Conservation (phyloP, 2,113 vertebrate species). For the Chauna torquata region DNA sequence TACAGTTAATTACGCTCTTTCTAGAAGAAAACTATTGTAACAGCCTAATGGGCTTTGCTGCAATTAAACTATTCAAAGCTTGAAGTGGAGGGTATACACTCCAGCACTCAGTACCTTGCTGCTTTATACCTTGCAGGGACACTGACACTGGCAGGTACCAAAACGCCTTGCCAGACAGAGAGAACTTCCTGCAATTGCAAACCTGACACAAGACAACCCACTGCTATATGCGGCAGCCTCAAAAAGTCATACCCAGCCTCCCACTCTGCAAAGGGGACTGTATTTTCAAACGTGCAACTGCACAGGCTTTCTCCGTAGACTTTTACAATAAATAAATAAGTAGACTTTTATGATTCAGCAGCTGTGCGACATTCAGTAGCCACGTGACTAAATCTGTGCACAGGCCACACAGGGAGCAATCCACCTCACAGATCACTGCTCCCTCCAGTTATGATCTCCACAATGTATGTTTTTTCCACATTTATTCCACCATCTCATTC, state of each 20-base stretch:
- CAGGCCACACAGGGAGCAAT: not conserved
- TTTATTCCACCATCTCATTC: not conserved
- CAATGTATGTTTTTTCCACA: not conserved
- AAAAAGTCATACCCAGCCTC: accelerated
- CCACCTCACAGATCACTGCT: not conserved
- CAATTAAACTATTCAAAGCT: not conserved
- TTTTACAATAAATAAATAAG: not conserved
- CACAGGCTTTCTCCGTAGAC: not conserved
- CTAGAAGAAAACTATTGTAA: not conserved
- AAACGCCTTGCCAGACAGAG: not conserved
- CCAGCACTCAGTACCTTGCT: not conserved
- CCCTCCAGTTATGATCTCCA: not conserved
- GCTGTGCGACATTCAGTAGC: constrained; percentile 7
- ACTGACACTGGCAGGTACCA: accelerated
- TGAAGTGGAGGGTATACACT: not conserved
- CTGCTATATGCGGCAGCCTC: accelerated
- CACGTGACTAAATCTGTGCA: not conserved
- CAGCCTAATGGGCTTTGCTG: not conserved
- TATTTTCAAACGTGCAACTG: not conserved
- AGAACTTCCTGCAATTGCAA: not conserved
- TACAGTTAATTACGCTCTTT: not conserved
- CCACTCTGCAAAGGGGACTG: not conserved
- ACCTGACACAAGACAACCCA: not conserved
- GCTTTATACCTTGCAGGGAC: not conserved
- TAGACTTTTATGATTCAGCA: not conserved